phyloP scores from a whole-genome alignment of 2,113 vertebrate genomes.

The Albula glossodonta region DNA sequence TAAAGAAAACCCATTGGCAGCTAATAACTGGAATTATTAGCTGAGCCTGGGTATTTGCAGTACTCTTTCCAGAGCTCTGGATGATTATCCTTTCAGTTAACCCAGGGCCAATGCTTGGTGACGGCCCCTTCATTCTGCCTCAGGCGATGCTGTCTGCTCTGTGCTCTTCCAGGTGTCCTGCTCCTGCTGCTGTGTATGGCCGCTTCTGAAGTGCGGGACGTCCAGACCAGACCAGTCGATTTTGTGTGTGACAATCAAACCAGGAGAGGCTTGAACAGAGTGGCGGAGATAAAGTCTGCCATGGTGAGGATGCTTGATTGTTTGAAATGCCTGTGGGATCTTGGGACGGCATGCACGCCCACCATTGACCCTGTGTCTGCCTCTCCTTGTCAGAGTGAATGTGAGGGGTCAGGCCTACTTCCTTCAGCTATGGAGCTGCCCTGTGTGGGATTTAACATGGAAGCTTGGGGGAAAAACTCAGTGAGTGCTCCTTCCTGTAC shows the following conservation, averaged over 20 bases:
- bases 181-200: conserved; percentile 55
- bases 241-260: conserved; percentile 44
- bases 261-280: conserved; percentile 23
- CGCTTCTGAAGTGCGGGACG: conserved; percentile 35
- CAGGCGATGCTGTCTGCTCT: neutral
- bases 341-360: neutral
- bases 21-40: no score
- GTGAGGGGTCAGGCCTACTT: conserved; percentile 39
- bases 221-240: conserved; percentile 30
- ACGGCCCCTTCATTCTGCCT: no score
- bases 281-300: neutral
- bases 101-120: no score
- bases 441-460: conserved; percentile 22
- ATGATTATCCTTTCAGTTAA: no score
- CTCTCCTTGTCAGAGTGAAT: conserved; percentile 30
- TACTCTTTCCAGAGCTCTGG: no score
- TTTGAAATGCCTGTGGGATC: neutral
- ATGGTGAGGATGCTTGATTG: conserved; percentile 43
- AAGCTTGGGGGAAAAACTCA: conserved; percentile 50
- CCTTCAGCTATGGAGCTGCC: conserved; percentile 45
- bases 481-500: conserved; percentile 43
- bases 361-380: neutral
- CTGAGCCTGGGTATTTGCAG: no score
- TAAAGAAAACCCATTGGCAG: no score
- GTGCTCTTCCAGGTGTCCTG: conserved; percentile 45